Conservation (phyloP, 2,888 invertebrate species). For the Drosophila meridiana region DNA sequence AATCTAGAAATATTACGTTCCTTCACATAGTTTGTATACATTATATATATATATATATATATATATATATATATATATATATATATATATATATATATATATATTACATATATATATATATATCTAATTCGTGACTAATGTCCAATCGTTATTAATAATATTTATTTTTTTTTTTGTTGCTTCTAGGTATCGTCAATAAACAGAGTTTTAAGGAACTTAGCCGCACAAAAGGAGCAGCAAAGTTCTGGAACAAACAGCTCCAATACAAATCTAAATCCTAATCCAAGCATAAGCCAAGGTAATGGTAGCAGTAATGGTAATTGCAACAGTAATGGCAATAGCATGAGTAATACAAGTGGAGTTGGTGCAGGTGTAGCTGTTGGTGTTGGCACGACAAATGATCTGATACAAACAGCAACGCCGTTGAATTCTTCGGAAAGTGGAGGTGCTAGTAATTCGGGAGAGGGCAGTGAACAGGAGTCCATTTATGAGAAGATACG, state of each 20-base stretch:
- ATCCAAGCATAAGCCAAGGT: slow-evolving; percentile 21
- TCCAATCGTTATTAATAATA: not conserved
- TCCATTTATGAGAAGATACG: slow-evolving; percentile 83
- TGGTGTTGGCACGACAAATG: slow-evolving; percentile 16
- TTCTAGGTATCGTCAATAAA: slow-evolving; percentile 89
- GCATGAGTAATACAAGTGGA: slow-evolving; percentile 7
- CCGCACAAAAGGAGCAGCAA: slow-evolving; percentile 93
- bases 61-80: no score
- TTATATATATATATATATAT: no score
- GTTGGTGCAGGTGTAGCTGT: not conserved
- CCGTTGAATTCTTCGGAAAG: slow-evolving; percentile 83
- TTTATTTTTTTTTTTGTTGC: no score
- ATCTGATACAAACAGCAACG: slow-evolving; percentile 75
- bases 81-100: no score
- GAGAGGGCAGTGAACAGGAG: slow-evolving; percentile 71
- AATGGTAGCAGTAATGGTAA: slow-evolving; percentile 26
- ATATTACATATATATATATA: not conserved
- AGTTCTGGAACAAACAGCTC: slow-evolving; percentile 35
- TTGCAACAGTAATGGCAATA: slow-evolving; percentile 16
- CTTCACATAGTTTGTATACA: no score
- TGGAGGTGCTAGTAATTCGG: slow-evolving; percentile 72
- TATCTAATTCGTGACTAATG: not conserved
- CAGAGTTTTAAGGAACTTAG: slow-evolving; percentile 97
- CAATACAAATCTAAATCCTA: slow-evolving; percentile 17
- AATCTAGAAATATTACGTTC: no score